Percentiles rank a stretch among this genome's conserved stretches.
Conservation (phyloP, 1,140 invertebrate genomes). For the Pomphorhynchus laevis region DNA sequence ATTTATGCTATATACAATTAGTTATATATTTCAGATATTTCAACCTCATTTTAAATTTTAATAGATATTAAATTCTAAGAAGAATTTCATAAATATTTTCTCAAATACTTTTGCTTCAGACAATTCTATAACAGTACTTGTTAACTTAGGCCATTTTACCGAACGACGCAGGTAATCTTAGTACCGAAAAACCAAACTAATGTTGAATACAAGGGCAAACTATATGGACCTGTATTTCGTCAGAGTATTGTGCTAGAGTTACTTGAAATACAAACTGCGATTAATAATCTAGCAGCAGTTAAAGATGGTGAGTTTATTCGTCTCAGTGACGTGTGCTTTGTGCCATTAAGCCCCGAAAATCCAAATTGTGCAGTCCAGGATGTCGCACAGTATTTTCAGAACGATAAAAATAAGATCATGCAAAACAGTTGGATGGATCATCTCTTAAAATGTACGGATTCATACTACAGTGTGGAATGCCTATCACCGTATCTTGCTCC, state of each 20-base stretch:
- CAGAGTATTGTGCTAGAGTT: background rate
- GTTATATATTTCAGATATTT: too few species aligned
- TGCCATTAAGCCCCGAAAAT: conserved; percentile 7
- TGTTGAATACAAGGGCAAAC: background rate
- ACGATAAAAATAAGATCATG: too few species aligned
- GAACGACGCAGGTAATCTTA: conserved; percentile 7
- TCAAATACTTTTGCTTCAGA: too few species aligned
- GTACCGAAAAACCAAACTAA: background rate
- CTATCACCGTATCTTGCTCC: too few species aligned
- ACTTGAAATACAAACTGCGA: background rate
- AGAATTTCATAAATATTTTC: too few species aligned
- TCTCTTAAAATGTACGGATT: too few species aligned
- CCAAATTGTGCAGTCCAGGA: conserved; percentile 4
- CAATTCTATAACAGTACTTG: too few species aligned
- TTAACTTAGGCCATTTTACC: conserved; percentile 8
- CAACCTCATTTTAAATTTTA: too few species aligned
- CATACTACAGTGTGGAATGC: too few species aligned
- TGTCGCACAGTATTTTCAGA: conserved; percentile 5
- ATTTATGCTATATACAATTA: too few species aligned
- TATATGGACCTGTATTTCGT: background rate
- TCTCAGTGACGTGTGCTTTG: conserved; percentile 1
- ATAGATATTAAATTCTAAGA: too few species aligned
- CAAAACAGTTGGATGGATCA: too few species aligned
- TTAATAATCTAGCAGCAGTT: background rate
- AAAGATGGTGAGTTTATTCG: background rate